Evolutionary conservation across 2,888 invertebrate genomes (phyloP).

Genomic region (Axea sp.): DNA sequence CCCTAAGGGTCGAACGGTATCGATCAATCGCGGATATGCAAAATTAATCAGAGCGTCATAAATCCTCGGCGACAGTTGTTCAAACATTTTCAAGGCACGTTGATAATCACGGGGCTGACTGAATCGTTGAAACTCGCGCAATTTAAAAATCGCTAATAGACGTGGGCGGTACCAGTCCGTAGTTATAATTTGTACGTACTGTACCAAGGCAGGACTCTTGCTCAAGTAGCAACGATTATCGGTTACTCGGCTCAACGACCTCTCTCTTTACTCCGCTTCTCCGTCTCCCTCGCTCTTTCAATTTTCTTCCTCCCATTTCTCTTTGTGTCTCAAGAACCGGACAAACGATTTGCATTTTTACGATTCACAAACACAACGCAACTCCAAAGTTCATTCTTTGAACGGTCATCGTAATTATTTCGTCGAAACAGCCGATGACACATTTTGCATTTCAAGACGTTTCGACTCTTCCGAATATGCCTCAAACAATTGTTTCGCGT

Average conservation of each 20-base stretch:
- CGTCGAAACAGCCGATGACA: constrained; percentile 41
- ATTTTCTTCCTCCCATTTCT: constrained; percentile 54
- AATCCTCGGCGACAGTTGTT: too few species aligned
- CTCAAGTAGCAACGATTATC: constrained; percentile 58
- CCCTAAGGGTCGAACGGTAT: too few species aligned
- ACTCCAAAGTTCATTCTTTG: constrained; percentile 44
- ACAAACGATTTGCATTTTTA: constrained; percentile 62
- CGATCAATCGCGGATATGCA: too few species aligned
- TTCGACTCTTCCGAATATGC: constrained; percentile 7
- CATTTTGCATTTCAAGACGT: constrained; percentile 37
- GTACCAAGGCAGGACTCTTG: constrained; percentile 43
- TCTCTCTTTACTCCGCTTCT: constrained; percentile 47
- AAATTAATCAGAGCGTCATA: too few species aligned
- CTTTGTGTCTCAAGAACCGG: constrained; percentile 57
- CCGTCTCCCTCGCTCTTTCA: constrained; percentile 44
- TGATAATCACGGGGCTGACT: too few species aligned
- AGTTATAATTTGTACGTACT: constrained; percentile 55
- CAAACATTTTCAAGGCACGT: too few species aligned
- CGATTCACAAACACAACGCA: constrained; percentile 57
- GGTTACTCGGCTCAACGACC: constrained; percentile 62
- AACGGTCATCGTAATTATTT: constrained; percentile 54
- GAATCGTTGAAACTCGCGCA: not conserved
- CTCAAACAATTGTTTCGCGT: not conserved
- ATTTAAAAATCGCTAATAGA: constrained; percentile 14
- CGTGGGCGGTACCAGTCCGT: constrained; percentile 45